A percentile compares a stretch with the other conserved stretches of the same genome.
Evolutionary conservation across 2,113 vertebrate genomes (phyloP).

Genomic region (Holacanthus passer): DNA sequence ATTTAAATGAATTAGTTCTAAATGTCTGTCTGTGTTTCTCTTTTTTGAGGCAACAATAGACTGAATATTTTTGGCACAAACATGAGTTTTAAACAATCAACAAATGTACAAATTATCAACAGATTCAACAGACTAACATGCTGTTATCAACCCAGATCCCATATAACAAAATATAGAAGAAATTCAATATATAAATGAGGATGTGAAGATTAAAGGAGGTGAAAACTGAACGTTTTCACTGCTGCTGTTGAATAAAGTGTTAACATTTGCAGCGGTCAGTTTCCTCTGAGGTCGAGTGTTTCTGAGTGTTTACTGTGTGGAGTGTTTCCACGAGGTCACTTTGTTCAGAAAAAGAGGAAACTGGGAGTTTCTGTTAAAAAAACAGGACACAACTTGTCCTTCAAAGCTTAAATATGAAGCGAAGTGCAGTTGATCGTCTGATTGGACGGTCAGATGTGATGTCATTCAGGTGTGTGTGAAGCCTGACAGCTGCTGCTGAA

Average conservation of each 20-base stretch:
- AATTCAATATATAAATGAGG: neutral
- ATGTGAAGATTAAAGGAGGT: neutral
- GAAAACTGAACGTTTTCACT: too few relatives aligned
- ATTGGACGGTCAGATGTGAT: conserved; percentile 15
- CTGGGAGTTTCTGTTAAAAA: neutral
- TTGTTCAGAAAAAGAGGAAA: neutral
- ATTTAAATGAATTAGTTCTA: too few relatives aligned
- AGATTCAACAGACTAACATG: neutral
- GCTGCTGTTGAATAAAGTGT: neutral
- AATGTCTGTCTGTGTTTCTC: neutral
- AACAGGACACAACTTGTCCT: neutral
- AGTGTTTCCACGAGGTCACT: conserved; percentile 4
- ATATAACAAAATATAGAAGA: neutral
- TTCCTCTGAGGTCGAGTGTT: neutral
- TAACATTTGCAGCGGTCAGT: neutral
- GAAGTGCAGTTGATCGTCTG: neutral
- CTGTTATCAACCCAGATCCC: too few relatives aligned
- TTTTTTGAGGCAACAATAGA: neutral
- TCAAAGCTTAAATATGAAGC: neutral
- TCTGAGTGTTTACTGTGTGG: neutral
- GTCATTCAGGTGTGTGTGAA: neutral
- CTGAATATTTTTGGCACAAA: neutral
- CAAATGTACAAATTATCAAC: neutral
- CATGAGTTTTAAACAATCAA: neutral
- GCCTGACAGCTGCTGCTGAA: neutral